phyloP scores from a whole-genome alignment of 2,113 vertebrate genomes.

The Sebastes fasciatus region DNA sequence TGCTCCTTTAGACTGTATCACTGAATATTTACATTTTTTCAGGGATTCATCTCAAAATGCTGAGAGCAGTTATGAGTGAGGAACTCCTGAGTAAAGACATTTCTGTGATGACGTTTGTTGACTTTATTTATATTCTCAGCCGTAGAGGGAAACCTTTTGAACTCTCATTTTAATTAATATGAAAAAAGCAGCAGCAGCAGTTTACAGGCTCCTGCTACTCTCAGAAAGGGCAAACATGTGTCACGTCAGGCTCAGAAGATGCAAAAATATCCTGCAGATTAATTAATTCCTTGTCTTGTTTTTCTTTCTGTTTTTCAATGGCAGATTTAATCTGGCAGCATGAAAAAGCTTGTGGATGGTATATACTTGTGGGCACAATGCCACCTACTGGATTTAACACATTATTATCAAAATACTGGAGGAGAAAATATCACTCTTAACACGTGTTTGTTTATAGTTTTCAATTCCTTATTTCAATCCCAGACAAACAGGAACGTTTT shows the following conservation, averaged over 20 bases:
- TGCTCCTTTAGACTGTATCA: too few relatives aligned
- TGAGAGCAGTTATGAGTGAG: background rate
- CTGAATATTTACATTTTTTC: too few relatives aligned
- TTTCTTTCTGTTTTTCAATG: background rate
- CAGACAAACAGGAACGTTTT: background rate
- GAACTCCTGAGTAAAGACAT: background rate
- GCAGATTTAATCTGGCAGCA: background rate
- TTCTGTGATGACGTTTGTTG: background rate
- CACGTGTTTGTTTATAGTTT: background rate
- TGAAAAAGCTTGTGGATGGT: background rate
- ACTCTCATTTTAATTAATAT: slow-evolving; percentile 10
- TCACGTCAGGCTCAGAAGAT: background rate
- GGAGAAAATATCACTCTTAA: background rate
- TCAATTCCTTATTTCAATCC: background rate
- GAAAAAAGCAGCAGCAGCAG: background rate
- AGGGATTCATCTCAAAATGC: background rate
- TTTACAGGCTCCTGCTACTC: background rate
- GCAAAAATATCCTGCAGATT: slow-evolving; percentile 1
- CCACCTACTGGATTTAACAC: slow-evolving; percentile 52
- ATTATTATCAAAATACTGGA: background rate
- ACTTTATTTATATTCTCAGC: background rate
- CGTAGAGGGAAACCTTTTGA: background rate
- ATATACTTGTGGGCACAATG: slow-evolving; percentile 12
- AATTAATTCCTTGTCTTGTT: slow-evolving; percentile 3
- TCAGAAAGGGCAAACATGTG: background rate